phyloP scores from a whole-genome alignment of 2,797 vertebrate genomes.

The Sphenodon punctatus region DNA sequence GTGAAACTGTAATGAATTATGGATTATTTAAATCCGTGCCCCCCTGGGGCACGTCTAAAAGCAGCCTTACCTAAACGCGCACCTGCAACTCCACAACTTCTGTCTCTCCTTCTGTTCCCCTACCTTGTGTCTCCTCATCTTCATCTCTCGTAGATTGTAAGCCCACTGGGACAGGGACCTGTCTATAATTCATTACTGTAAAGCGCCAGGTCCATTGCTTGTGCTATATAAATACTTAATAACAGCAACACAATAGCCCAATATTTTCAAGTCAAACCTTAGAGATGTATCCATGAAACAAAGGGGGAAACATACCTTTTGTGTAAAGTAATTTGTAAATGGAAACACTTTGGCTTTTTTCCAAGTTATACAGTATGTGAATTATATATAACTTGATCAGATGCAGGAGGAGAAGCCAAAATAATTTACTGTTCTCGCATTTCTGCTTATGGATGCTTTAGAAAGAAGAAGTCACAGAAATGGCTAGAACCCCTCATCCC shows the following conservation, averaged over 20 bases:
- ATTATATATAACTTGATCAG: constrained; percentile 53
- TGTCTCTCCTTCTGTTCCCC: too few species aligned
- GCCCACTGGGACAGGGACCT: too few species aligned
- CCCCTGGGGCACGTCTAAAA: too few species aligned
- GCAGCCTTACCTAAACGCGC: too few species aligned
- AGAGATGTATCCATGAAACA: constrained; percentile 69
- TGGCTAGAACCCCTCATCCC: background rate
- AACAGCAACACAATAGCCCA: constrained; percentile 51
- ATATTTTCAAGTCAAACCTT: constrained; percentile 62
- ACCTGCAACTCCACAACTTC: too few species aligned
- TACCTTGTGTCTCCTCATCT: too few species aligned
- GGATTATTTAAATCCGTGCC: too few species aligned
- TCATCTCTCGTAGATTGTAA: too few species aligned
- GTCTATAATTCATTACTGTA: too few species aligned
- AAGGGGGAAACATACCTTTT: constrained; percentile 55
- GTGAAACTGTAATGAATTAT: too few species aligned
- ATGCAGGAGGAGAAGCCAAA: constrained; percentile 31
- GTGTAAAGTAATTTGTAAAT: constrained; percentile 56
- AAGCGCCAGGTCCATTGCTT: too few species aligned
- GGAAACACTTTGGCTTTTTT: constrained; percentile 57
- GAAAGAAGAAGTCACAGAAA: constrained; percentile 63
- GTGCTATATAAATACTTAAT: too few species aligned
- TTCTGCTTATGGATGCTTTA: constrained; percentile 22
- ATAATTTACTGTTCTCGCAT: constrained; percentile 36
- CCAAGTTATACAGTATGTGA: constrained; percentile 64